Conservation (phyloP, 2,888 invertebrate genomes). For the Palloptera scutellata region DNA sequence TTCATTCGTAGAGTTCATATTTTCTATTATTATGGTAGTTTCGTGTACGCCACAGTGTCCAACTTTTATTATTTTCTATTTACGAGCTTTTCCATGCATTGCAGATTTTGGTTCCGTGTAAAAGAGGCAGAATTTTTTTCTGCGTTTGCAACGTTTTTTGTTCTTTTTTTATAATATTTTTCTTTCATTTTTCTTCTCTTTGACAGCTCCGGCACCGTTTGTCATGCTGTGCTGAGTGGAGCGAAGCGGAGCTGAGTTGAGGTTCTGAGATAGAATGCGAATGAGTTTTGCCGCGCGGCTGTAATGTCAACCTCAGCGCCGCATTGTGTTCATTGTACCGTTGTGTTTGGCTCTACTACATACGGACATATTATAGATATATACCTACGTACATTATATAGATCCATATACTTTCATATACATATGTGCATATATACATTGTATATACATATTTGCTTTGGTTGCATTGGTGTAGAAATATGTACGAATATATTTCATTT, state of each 20-base stretch:
- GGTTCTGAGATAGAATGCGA: slow-evolving; percentile 1
- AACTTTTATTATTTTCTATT: background rate
- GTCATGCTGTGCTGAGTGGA: slow-evolving; percentile 7
- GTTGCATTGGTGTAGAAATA: slow-evolving; percentile 27
- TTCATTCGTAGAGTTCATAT: background rate
- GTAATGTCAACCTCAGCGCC: slow-evolving; percentile 30
- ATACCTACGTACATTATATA: slow-evolving; percentile 17
- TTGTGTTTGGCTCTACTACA: slow-evolving; percentile 22
- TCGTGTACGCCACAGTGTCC: slow-evolving; percentile 31
- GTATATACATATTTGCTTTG: slow-evolving; percentile 17
- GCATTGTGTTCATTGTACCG: slow-evolving; percentile 25
- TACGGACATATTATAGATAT: slow-evolving; percentile 15
- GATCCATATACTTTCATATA: slow-evolving; percentile 10
- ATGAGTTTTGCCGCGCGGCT: slow-evolving; percentile 19
- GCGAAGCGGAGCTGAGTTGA: background rate
- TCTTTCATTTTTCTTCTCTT: slow-evolving; percentile 20
- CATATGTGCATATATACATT: slow-evolving; percentile 28
- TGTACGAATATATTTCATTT: background rate
- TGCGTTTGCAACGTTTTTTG: slow-evolving; percentile 17
- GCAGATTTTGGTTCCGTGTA: slow-evolving; percentile 10
- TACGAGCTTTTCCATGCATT: slow-evolving; percentile 3
- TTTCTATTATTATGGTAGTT: slow-evolving; percentile 23
- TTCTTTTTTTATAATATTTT: slow-evolving; percentile 16
- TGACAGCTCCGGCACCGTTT: slow-evolving; percentile 18
- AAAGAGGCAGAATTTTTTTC: slow-evolving; percentile 32